Base-by-base conservation (phyloP, 1,140 invertebrate genomes). In the Drosophila paulistorum region DNA sequence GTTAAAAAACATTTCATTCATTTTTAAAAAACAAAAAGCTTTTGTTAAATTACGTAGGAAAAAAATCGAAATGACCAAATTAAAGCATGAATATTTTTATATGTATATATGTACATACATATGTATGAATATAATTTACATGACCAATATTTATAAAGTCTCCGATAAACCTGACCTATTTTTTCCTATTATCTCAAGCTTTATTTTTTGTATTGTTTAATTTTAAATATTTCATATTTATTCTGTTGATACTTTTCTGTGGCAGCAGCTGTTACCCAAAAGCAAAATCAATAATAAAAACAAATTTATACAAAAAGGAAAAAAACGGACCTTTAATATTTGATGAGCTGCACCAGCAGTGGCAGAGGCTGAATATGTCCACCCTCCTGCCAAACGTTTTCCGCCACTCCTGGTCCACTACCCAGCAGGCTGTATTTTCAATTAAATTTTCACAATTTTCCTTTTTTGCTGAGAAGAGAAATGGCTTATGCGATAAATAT, bases 391-490 rank as follows among this genome's bases (percentile, higher is more conserved):
- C 35, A 30, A 30, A 30, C 35, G 11, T 45, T 59, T 17, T 0
- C 5, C 14, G 0, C 37, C 9, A 1, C 20, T 7, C 23, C 48
- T 14, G 9, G 33, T 10, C 30, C 30, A 57, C 7, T n/a, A 58
- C 33, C 71, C 58, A 26, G 60, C 39, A 66, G 71, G 41, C 79
- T 68, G 67, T 59, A 62, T 83, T 87, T 87, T 87, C 83, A 87
- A 87, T 87, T 87, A 87, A 87, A 87, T 87, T 87, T 87, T 83
- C 83, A 87, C 83, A 87, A 87, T 87, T 87, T 86, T 79, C 76
- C 72, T 70, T 78, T 74, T 45, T 41, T 62, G 72, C 60, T 39
- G 70, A 64, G 59, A 74, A 77, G 69, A 72, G 66, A 79, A 71
- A 83, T 79, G 73, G 84, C 79, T 79, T 87, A 82, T 87, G 83